These are phyloP conservation scores for Eledone cirrhosa DNA, from an alignment of 2,888 invertebrate species.

Conservation along the genomic window DNA sequence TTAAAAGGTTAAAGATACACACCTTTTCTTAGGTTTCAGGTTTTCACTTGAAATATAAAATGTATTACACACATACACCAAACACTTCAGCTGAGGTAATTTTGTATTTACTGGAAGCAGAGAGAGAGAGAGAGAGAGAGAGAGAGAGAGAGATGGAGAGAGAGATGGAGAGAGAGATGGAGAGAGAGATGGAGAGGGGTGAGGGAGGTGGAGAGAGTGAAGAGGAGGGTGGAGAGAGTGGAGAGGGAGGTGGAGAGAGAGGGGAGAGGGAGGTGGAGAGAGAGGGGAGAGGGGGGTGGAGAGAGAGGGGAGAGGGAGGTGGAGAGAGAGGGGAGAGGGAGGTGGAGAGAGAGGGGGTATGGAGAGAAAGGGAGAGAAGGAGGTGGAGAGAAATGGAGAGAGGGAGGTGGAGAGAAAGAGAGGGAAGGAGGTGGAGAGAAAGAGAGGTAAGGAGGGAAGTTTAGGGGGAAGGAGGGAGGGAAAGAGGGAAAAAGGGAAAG, in stretches of 20 bases:
- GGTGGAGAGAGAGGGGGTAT: slow-evolving; percentile 28
- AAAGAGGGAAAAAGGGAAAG: not conserved
- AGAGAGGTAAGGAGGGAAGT: not conserved
- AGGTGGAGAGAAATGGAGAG: slow-evolving; percentile 30
- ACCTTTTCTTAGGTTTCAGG: too few species aligned
- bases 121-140: not conserved
- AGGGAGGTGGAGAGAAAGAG: not conserved
- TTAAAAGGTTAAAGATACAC: too few species aligned
- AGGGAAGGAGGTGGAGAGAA: not conserved
- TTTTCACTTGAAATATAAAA: too few species aligned
- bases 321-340: slow-evolving; percentile 29
- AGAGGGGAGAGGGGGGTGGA: not conserved
- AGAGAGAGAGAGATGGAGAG: not conserved
- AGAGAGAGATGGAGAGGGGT: not conserved
- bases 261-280: not conserved
- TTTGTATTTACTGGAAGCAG: too few species aligned
- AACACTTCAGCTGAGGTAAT: too few species aligned
- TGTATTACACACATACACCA: too few species aligned
- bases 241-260: slow-evolving; percentile 39
- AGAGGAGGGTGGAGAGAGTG: slow-evolving; percentile 31
- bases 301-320: slow-evolving; percentile 17
- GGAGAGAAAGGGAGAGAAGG: slow-evolving; percentile 31
- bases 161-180: not conserved
- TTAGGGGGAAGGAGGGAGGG: not conserved
- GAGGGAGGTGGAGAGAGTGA: not conserved